Conservation (phyloP, 2,113 vertebrate species). For the Ornithorhynchus anatinus region DNA sequence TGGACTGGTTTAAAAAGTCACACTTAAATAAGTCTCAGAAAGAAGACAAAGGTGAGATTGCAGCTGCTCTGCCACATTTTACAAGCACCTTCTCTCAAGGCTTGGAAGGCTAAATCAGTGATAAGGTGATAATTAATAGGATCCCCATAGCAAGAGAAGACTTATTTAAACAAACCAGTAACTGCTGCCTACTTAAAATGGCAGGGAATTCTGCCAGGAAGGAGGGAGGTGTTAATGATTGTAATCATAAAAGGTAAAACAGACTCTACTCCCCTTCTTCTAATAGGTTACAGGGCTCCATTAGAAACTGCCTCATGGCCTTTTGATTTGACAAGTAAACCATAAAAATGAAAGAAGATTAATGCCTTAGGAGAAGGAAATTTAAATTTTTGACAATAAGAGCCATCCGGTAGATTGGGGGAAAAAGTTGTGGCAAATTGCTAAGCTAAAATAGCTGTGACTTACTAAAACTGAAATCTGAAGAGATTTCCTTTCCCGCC, state of each 20-base stretch:
- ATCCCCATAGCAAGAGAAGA: not conserved
- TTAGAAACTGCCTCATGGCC: not conserved
- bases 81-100: not conserved
- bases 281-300: not conserved
- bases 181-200: not conserved
- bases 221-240: not conserved
- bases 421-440: too few species aligned
- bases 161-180: constrained; percentile 24
- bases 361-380: too few species aligned
- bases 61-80: not conserved
- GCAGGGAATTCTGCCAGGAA: constrained; percentile 13
- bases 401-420: too few species aligned
- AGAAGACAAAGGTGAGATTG: not conserved
- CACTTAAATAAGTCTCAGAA: not conserved
- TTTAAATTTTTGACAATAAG: too few species aligned
- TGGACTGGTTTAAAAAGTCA: not conserved
- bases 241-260: not conserved
- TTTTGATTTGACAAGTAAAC: too few species aligned
- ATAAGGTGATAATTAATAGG: constrained; percentile 10
- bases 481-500: too few species aligned
- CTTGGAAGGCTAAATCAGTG: not conserved
- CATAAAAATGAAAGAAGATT: too few species aligned
- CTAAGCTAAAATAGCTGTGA: too few species aligned
- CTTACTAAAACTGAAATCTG: too few species aligned
- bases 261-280: not conserved